Base-by-base conservation (phyloP, 2,113 vertebrate species). In the Antechinus stuartii region DNA sequence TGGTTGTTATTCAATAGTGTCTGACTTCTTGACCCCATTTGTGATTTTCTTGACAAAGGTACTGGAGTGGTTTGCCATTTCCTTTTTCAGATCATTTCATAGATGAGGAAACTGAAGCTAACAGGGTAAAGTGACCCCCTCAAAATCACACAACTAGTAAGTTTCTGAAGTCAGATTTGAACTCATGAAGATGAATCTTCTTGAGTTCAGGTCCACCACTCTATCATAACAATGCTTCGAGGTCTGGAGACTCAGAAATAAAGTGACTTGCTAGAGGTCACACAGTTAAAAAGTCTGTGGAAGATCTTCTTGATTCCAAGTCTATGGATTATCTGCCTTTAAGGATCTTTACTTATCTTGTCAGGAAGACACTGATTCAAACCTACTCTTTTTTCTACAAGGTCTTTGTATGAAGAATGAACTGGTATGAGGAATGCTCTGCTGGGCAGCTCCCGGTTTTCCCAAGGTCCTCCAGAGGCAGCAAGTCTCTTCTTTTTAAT, bases 401-500 rank as follows among this genome's bases (percentile, higher is more conserved):
- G 68, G 16, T 84, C 19, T 84, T 84, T n/a, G n/a, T 84, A 8
- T 42, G n/a, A 42, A n/a, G 19, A 42, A 84, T n/a, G 35, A 19
- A 76, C 61, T 76, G 14, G 27, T 11, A 30, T 30, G 57, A 30
- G 27, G 14, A 27, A 46, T 49, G 2, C 16, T 55, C 46, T 56
- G 25, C 94, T 54, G 50, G 50, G 27, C 53, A 42, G 57, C 50
- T 90, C 91, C 0, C 0, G 61, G 91, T 24, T 84, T 0, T 0
- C 89, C 26, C 0, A 0, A 68, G 92, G 12, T 14, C 55, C 0
- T 0, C 0, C 0, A n/a, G 0, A 53, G 53, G 22, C n/a, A 42
- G 35, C 35, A 50, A 26, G 56, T 53, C 91, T 96, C 7, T 0
- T 47, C 61, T 94, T 0, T 0, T 68, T 95, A 50, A 93, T 0